A percentile compares a stretch with the other conserved stretches of the same genome.
Evolutionary conservation across 1,140 invertebrate species (phyloP).

Genomic region (Mycetomoellerius zeteki): DNA sequence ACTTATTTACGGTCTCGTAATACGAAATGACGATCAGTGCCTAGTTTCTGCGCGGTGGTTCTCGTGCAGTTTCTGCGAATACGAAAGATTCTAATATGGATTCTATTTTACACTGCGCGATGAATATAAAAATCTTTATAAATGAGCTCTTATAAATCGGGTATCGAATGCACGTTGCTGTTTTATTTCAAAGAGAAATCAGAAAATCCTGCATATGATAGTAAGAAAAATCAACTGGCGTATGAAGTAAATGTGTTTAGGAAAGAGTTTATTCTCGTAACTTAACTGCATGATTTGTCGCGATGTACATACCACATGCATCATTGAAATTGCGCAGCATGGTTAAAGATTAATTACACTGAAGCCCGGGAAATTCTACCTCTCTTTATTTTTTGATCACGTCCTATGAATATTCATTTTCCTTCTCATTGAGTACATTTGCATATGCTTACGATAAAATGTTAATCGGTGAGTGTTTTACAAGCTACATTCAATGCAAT

Average conservation of each 20-base stretch:
- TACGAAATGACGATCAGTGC: constrained; percentile 6
- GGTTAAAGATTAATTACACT: constrained; percentile 55
- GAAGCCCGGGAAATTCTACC: constrained; percentile 2
- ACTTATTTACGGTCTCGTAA: constrained; percentile 22
- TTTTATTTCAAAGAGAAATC: neutral
- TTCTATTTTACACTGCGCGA: neutral
- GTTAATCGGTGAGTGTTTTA: constrained; percentile 51
- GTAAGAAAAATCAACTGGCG: constrained; percentile 4
- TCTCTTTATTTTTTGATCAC: constrained; percentile 58
- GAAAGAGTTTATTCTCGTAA: neutral
- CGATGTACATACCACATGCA: neutral
- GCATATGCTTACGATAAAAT: constrained; percentile 50
- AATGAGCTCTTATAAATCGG: no score
- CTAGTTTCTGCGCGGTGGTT: neutral
- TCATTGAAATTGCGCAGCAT: constrained; percentile 30
- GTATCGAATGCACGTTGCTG: no score
- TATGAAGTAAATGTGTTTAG: neutral
- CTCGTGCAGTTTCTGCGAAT: neutral
- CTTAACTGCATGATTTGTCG: constrained; percentile 45
- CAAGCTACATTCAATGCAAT: constrained; percentile 32
- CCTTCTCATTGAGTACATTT: constrained; percentile 32
- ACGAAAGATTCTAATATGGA: neutral
- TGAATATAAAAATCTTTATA: no score
- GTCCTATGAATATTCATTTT: constrained; percentile 51
- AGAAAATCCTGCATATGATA: neutral